phyloP scores from a whole-genome alignment of 2,888 invertebrate genomes.

The Polymixis flavicincta region DNA sequence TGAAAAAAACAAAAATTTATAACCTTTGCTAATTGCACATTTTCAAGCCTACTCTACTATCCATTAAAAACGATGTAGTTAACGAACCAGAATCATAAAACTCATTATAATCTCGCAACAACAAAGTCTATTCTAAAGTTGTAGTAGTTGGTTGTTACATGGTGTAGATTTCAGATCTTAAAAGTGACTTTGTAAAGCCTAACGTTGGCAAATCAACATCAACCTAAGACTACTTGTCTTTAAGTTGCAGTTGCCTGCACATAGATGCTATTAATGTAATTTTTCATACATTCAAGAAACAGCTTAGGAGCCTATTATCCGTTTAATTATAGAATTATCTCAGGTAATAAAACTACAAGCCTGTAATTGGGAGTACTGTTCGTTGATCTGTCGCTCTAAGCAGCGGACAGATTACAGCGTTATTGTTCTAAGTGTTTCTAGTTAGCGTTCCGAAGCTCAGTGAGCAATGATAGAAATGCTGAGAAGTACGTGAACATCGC shows the following conservation, averaged over 20 bases:
- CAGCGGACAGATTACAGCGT: conserved; percentile 51
- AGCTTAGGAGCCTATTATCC: conserved; percentile 36
- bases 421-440: conserved; percentile 62
- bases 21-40: conserved; percentile 21
- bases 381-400: conserved; percentile 47
- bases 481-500: conserved; percentile 58
- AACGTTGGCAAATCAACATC: not conserved
- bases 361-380: conserved; percentile 59
- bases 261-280: conserved; percentile 13
- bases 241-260: not conserved
- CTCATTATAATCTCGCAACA: conserved; percentile 24
- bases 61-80: conserved; percentile 21
- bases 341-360: conserved; percentile 29
- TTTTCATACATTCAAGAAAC: conserved; percentile 28
- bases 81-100: conserved; percentile 43
- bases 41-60: not conserved
- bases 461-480: conserved; percentile 65
- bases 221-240: not conserved
- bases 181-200: conserved; percentile 2
- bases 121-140: conserved; percentile 20
- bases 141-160: not conserved
- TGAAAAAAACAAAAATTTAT: conserved; percentile 24
- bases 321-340: conserved; percentile 41
- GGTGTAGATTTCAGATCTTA: not conserved
- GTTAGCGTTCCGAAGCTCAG: conserved; percentile 60